Conservation (phyloP, 1,140 invertebrate species). For the Drosophila sp. region DNA sequence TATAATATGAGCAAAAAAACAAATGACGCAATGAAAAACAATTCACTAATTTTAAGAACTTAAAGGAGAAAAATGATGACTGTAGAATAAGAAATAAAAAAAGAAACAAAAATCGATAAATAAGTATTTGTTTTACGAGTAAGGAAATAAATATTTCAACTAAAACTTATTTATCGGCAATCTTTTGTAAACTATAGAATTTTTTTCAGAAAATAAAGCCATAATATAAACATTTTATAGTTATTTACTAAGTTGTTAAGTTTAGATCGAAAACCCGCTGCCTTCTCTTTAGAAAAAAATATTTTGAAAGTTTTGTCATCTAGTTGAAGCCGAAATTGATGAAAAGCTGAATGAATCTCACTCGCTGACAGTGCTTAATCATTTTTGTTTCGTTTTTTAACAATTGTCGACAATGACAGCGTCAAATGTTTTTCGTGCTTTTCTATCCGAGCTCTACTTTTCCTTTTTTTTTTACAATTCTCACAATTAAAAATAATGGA, state of each 20-base stretch:
- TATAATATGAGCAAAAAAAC: too few relatives aligned
- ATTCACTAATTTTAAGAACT: too few relatives aligned
- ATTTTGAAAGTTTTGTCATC: neutral
- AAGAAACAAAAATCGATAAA: too few relatives aligned
- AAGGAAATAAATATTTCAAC: neutral
- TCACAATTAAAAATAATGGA: constrained; percentile 76
- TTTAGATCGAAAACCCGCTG: too few relatives aligned
- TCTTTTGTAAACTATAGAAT: neutral
- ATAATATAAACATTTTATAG: neutral
- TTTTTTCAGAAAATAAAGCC: neutral
- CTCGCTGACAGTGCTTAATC: constrained; percentile 45
- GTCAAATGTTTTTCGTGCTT: constrained; percentile 50
- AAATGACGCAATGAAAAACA: too few relatives aligned
- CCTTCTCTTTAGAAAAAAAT: too few relatives aligned
- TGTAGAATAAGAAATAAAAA: neutral
- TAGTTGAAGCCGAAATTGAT: too few relatives aligned
- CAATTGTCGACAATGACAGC: constrained; percentile 76
- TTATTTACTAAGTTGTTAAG: too few relatives aligned
- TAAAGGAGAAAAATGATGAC: too few relatives aligned
- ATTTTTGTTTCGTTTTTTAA: constrained; percentile 46
- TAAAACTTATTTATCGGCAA: neutral
- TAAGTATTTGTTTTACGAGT: neutral
- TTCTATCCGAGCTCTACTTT: constrained; percentile 41
- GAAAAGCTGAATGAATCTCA: neutral
- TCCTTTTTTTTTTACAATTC: constrained; percentile 59